These are phyloP conservation scores for Xylota sylvarum DNA, from an alignment of 2,888 invertebrate species.

Conservation along the genomic window DNA sequence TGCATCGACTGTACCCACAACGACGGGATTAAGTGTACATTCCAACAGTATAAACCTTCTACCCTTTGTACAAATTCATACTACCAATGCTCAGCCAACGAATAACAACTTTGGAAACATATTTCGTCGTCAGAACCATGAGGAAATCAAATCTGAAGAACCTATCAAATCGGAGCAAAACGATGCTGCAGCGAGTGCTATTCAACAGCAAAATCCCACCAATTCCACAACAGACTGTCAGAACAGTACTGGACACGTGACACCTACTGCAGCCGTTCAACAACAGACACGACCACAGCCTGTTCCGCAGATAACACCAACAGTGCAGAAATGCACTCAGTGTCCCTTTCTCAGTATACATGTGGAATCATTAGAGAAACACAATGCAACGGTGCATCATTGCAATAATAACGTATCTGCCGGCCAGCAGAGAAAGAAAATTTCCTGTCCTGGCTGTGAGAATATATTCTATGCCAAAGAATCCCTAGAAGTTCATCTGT, in stretches of 20 bases:
- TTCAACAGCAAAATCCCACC: constrained; percentile 46
- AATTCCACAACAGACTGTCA: constrained; percentile 43
- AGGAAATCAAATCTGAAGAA: constrained; percentile 84
- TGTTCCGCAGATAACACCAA: constrained; percentile 31
- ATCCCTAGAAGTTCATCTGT: constrained; percentile 88
- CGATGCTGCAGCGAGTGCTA: constrained; percentile 60
- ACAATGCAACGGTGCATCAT: constrained; percentile 71
- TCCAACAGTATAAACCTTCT: constrained; percentile 70
- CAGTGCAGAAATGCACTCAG: constrained; percentile 80
- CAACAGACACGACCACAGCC: constrained; percentile 12
- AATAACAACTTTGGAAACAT: constrained; percentile 81
- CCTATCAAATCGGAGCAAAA: constrained; percentile 83
- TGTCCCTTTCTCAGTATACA: constrained; percentile 82
- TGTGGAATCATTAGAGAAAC: constrained; percentile 77
- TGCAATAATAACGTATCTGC: constrained; percentile 30
- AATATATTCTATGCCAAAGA: constrained; percentile 88
- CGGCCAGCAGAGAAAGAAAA: constrained; percentile 80
- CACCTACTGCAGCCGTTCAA: constrained; percentile 15
- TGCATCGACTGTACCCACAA: constrained; percentile 22
- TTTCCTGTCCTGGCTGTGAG: constrained; percentile 89
- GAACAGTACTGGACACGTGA: constrained; percentile 38
- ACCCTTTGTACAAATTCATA: constrained; percentile 83
- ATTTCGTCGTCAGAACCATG: constrained; percentile 81
- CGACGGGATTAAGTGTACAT: constrained; percentile 43
- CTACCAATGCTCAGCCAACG: constrained; percentile 82